phyloP scores from a whole-genome alignment of 2,797 vertebrate species.

The Enteromius unitaeniatus region DNA sequence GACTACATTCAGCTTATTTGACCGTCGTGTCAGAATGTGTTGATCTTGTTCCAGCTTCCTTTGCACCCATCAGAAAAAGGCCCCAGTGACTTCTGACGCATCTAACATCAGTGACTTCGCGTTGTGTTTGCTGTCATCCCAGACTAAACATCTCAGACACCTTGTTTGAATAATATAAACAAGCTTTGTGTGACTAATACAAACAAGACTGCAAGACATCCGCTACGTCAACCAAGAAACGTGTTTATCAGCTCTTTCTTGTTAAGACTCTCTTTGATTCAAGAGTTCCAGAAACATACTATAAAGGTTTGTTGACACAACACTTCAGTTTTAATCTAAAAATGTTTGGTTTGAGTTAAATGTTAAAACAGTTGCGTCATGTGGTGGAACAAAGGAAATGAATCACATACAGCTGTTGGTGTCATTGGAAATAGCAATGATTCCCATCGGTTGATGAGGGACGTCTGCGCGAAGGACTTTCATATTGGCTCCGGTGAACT shows the following conservation, averaged over 20 bases:
- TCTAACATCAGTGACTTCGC: slow-evolving; percentile 23
- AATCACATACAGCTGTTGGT: slow-evolving; percentile 85
- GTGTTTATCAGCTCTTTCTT: neutral
- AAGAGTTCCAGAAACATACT: neutral
- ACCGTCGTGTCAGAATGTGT: slow-evolving; percentile 26
- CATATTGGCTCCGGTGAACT: slow-evolving; percentile 85
- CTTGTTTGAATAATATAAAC: slow-evolving; percentile 15
- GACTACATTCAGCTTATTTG: neutral
- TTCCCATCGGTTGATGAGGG: slow-evolving; percentile 87
- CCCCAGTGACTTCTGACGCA: slow-evolving; percentile 30
- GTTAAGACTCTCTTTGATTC: neutral
- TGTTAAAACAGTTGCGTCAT: neutral
- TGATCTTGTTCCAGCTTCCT: slow-evolving; percentile 10
- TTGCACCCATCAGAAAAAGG: slow-evolving; percentile 1
- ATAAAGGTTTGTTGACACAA: neutral
- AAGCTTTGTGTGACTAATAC: slow-evolving; percentile 26
- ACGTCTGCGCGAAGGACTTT: slow-evolving; percentile 86
- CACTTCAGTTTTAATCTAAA: neutral
- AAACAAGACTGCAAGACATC: neutral
- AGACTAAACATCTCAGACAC: slow-evolving; percentile 22
- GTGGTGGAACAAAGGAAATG: neutral
- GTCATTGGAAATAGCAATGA: slow-evolving; percentile 85
- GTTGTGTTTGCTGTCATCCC: slow-evolving; percentile 30
- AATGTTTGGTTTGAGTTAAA: slow-evolving; percentile 19
- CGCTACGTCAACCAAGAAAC: neutral